Evolutionary conservation across 2,113 vertebrate genomes (phyloP).

Genomic region (Saguinus imperator): DNA sequence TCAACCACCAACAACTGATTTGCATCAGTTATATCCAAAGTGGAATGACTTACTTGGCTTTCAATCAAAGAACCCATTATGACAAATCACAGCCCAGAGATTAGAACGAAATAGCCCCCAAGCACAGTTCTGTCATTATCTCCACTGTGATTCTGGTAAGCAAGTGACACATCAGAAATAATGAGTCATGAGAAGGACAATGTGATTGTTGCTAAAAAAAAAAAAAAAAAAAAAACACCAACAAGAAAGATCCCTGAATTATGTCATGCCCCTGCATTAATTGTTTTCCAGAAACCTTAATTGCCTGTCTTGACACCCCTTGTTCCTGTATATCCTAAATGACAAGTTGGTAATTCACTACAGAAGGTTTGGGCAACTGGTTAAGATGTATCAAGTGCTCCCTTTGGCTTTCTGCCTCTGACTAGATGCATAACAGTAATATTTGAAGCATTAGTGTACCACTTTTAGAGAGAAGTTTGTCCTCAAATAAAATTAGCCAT

Average conservation of each 20-base stretch:
- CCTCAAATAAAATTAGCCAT: conserved; percentile 15
- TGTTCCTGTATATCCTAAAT: background rate
- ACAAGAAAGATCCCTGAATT: background rate
- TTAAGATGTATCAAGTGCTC: background rate
- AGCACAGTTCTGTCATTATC: conserved; percentile 27
- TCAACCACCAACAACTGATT: conserved; percentile 47
- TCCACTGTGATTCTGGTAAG: conserved; percentile 45
- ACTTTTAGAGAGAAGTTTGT: background rate
- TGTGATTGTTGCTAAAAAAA: background rate
- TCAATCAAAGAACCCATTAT: conserved; percentile 61
- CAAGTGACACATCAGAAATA: conserved; percentile 54
- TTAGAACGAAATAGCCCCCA: background rate
- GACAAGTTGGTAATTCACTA: conserved; percentile 7
- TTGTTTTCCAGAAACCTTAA: conserved; percentile 7
- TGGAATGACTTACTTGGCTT: conserved; percentile 39
- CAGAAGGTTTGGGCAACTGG: background rate
- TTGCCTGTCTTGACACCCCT: background rate
- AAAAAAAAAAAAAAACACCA: background rate
- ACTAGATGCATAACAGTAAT: background rate
- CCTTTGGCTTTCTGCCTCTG: background rate
- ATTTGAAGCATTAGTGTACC: background rate
- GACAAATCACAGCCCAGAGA: conserved; percentile 38
- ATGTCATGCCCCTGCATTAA: background rate
- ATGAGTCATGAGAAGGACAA: conserved; percentile 51
- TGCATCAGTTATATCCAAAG: background rate